Conservation (phyloP, 2,888 invertebrate species). For the Tipula unca region DNA sequence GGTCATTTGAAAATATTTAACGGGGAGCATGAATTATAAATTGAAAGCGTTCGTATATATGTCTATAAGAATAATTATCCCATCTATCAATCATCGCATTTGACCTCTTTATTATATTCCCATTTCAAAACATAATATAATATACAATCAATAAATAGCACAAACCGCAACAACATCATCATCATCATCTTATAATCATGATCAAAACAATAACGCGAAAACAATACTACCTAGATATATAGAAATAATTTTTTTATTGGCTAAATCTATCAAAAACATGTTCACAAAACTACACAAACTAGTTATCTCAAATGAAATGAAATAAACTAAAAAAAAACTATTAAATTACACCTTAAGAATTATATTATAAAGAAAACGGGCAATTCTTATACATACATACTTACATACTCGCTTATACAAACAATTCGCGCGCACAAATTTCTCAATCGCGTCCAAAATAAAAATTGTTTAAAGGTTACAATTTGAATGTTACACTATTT, state of each 20-base stretch:
- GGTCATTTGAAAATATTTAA: not conserved
- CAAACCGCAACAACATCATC: not conserved
- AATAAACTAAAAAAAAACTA: not conserved
- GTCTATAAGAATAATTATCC: not conserved
- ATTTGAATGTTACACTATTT: not conserved
- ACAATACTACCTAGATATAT: not conserved
- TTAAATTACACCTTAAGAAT: not conserved
- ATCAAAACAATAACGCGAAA: not conserved
- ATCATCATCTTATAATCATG: not conserved
- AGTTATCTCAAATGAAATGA: not conserved
- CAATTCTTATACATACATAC: not conserved
- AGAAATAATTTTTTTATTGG: not conserved
- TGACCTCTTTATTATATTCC: not conserved
- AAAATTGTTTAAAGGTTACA: not conserved
- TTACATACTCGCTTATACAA: not conserved
- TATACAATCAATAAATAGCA: not conserved
- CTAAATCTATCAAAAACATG: conserved; percentile 8
- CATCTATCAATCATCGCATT: not conserved
- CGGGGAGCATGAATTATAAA: not conserved
- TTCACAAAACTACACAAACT: not conserved
- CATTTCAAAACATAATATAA: not conserved
- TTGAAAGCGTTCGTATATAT: not conserved
- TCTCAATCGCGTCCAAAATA: not conserved
- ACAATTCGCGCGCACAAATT: not conserved
- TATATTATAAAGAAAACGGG: not conserved